These are phyloP conservation scores for Xiphophorus couchianus DNA, from an alignment of 2,113 vertebrate genomes.

Conservation along the genomic window DNA sequence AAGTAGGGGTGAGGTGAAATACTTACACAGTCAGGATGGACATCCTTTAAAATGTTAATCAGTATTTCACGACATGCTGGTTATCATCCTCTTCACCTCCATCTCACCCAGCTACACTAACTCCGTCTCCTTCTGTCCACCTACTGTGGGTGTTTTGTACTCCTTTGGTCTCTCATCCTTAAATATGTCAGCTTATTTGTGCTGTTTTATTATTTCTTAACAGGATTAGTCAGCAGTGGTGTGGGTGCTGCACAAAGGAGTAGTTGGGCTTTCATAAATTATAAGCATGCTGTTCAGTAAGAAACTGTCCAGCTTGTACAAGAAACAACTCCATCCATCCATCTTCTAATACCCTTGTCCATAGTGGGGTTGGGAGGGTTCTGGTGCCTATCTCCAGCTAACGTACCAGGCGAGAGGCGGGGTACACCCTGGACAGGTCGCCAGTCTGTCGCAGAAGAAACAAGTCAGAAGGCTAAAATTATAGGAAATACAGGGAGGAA, in stretches of 20 bases:
- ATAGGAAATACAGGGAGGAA: no score
- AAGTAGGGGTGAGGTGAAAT: conserved; percentile 38
- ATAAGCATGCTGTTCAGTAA: conserved; percentile 54
- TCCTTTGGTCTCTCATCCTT: neutral
- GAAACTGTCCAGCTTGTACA: conserved; percentile 35
- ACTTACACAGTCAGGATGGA: conserved; percentile 59
- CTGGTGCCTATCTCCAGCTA: no score
- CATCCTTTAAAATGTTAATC: conserved; percentile 52
- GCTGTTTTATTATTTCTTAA: conserved; percentile 39
- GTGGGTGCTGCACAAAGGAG: conserved; percentile 46
- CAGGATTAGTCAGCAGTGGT: conserved; percentile 50
- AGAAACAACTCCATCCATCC: conserved; percentile 5
- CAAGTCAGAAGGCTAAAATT: neutral
- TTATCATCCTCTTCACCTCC: conserved; percentile 54
- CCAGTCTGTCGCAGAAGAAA: no score
- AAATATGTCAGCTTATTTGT: conserved; percentile 1
- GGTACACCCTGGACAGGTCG: no score
- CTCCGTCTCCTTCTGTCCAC: conserved; percentile 9
- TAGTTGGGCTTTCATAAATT: conserved; percentile 62
- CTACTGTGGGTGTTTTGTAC: neutral
- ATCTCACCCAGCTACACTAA: conserved; percentile 25
- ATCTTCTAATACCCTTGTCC: no score
- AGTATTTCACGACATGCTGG: conserved; percentile 70
- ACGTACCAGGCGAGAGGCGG: no score
- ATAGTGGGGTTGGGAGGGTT: no score